These are phyloP conservation scores for Leucophenga varia DNA, from an alignment of 1,140 invertebrate species.

Conservation along the genomic window DNA sequence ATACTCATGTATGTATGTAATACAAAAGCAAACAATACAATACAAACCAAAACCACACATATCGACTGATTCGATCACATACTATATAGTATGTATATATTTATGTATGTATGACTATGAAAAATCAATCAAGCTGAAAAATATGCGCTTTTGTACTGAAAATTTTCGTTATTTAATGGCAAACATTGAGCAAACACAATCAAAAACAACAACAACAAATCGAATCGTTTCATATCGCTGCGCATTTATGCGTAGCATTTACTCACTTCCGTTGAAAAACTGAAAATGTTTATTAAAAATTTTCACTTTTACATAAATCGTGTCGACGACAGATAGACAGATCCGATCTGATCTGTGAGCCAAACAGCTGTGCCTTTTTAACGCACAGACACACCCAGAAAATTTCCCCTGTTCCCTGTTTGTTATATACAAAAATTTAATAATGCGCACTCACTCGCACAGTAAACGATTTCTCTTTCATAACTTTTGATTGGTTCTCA, in stretches of 20 bases:
- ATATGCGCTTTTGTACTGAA: slow-evolving; percentile 1
- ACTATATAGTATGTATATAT: too few relatives aligned
- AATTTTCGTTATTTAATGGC: background rate
- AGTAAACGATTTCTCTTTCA: too few relatives aligned
- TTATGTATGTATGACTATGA: background rate
- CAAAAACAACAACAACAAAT: too few relatives aligned
- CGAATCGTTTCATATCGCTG: too few relatives aligned
- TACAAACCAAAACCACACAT: too few relatives aligned
- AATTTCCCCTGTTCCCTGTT: slow-evolving; percentile 22
- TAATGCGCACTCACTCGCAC: slow-evolving; percentile 11
- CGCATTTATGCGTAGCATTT: too few relatives aligned
- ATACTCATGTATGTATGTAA: too few relatives aligned
- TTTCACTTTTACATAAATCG: slow-evolving; percentile 50
- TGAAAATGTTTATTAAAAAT: slow-evolving; percentile 52
- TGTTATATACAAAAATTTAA: slow-evolving; percentile 28
- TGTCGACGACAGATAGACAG: too few relatives aligned
- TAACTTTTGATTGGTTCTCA: too few relatives aligned
- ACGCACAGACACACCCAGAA: slow-evolving; percentile 40
- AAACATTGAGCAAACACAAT: slow-evolving; percentile 15
- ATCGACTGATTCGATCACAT: too few relatives aligned
- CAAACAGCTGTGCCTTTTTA: slow-evolving; percentile 16
- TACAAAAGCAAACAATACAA: too few relatives aligned
- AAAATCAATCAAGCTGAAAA: slow-evolving; percentile 45
- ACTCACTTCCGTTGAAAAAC: slow-evolving; percentile 32
- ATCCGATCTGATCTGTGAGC: too few relatives aligned